Conservation (phyloP, 2,888 invertebrate genomes). For the Mimachlamys varia region DNA sequence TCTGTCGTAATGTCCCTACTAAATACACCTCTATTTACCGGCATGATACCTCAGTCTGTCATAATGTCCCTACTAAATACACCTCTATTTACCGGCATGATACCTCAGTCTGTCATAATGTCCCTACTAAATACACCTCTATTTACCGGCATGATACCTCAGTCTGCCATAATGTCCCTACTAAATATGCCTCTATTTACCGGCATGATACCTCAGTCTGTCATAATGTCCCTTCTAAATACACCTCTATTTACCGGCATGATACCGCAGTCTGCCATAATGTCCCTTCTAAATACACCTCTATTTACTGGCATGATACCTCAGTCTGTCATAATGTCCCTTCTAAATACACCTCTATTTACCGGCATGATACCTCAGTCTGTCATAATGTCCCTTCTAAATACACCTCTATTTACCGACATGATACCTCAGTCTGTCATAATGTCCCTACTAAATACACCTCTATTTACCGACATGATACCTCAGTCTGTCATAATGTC, state of each 20-base stretch:
- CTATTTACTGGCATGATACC: background rate
- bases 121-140: no score
- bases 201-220: background rate
- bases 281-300: no score
- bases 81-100: background rate
- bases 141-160: background rate
- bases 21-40: background rate
- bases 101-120: background rate
- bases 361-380: background rate
- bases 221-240: no score
- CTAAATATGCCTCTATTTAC: background rate
- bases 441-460: no score
- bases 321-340: background rate
- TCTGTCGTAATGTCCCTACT: no score
- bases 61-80: no score
- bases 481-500: background rate
- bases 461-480: background rate
- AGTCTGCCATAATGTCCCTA: no score
- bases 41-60: background rate
- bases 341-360: background rate
- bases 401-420: background rate
- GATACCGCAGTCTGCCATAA: background rate
- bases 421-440: background rate
- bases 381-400: no score
- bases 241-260: background rate